These are phyloP conservation scores for Leptosomus discolor DNA, from an alignment of 2,113 vertebrate species.

Conservation along the genomic window DNA sequence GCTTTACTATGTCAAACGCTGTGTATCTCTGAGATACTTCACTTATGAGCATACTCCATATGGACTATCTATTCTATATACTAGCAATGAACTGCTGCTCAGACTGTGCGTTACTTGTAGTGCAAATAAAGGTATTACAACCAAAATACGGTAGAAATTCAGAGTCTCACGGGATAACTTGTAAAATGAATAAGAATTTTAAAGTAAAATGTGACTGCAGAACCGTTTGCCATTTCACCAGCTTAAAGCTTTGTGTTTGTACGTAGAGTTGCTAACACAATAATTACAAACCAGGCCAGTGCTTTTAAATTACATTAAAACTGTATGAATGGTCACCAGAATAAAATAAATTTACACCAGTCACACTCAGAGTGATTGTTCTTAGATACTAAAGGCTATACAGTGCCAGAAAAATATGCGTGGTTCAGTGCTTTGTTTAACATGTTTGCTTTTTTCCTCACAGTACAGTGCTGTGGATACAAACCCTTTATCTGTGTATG, in stretches of 20 bases:
- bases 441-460: background rate
- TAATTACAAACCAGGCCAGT: background rate
- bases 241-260: background rate
- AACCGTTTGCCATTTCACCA: background rate
- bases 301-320: background rate
- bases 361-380: background rate
- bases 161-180: background rate
- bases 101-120: background rate
- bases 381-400: background rate
- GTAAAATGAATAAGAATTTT: background rate
- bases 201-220: background rate
- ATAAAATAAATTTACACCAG: background rate
- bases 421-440: background rate
- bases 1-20: background rate
- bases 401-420: background rate
- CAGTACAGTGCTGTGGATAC: constrained; percentile 76
- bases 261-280: background rate
- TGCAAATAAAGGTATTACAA: background rate
- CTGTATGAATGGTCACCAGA: background rate
- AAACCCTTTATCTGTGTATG: constrained; percentile 70
- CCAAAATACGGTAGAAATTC: background rate
- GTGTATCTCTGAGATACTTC: background rate
- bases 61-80: background rate
- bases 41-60: background rate
- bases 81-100: background rate